Evolutionary conservation across 2,888 invertebrate genomes (phyloP), one percentile per base, ranked within the genome.

Genomic region (Pyralis farinalis): DNA sequence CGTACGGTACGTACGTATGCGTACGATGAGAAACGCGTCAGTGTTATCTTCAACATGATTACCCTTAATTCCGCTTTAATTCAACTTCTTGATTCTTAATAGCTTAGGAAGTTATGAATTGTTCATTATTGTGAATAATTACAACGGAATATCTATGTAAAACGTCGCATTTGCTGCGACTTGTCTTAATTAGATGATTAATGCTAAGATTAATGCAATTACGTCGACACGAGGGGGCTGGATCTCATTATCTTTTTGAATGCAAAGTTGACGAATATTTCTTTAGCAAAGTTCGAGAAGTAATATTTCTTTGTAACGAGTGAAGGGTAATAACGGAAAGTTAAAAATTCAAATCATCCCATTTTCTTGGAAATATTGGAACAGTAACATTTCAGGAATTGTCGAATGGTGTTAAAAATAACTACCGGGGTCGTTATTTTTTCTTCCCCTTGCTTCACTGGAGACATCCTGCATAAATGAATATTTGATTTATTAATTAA

Each of bases 401-500:
- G 30, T 49, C 37, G 44, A 53, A 49, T 45, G 45, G 41, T 42
- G 47, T 40, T 42, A 33, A 42, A 48, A 49, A 49, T 49, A 49
- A 38, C 43, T 42, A 33, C 42, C 42, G 28, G 31, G 27, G 37
- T 43, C 37, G 54, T 44, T 56, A 60, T 65, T 62, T 59, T 52
- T 55, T 49, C 44, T 44, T 46, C 59, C 63, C 56, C 63, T 49
- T 42, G 57, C 53, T 63, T 69, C 63, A 60, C 57, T 51, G 49
- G 60, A 47, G 67, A 58, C 63, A 58, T 52, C 60, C 67, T 68
- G 82, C 70, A 85, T 85, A 82, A 74, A 82, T 84, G 79, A 83
- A 84, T 85, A 74, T 70, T 71, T 79, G 73, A 84, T 81, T 79
- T 69, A 71, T 71, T 82, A 80, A 84, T 82, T 80, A 80, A 69